Base-by-base conservation (phyloP, 2,113 vertebrate genomes). In the Hassar affinis region DNA sequence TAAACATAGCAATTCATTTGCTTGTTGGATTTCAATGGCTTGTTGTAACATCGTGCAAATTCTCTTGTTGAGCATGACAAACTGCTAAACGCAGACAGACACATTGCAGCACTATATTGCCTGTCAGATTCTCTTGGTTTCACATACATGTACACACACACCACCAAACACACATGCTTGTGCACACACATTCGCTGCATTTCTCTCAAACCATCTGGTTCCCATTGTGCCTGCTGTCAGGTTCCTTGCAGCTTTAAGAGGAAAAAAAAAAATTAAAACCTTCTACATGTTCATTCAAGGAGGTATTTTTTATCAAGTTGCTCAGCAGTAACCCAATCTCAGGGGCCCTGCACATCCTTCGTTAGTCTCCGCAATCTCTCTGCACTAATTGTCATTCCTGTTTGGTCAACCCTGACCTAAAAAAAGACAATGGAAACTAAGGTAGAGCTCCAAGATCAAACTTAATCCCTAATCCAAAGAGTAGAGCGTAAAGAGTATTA, bases 161-260 rank as follows among this genome's bases (percentile, higher is more conserved):
- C 81, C 79, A 83, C 0, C 15, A 66, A 80, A 54, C 80, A 78
- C 76, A 42, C 81, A 81, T 83, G 85, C 38, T 38, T 35, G n/a
- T 59, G 51, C 80, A 83, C 74, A 88, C 75, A 86, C 74, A 57
- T 76, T 75, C 74, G 87, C 80, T 80, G 83, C 84, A 89, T 89
- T 90, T 92, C 92, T 92, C 87, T 88, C 81, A 78, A 86, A 80
- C 92, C 94, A 94, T 95, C 92, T 95, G 95, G 90, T 95, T 94
- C 90, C 86, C 89, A 92, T 95, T 95, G 88, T 85, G 91, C 91
- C 66, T 87, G 91, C 86, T 87, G 90, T 85, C 86, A 80, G 17
- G 71, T 87, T 89, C 85, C 86, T 90, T 88, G 88, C 66, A 86
- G 87, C 72, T 94, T 86, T 90, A 91, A 85, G 84, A 85, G 84